Evolutionary conservation across 2,113 vertebrate genomes (phyloP), one percentile per base, ranked within the genome.

Genomic region (Melospiza georgiana): DNA sequence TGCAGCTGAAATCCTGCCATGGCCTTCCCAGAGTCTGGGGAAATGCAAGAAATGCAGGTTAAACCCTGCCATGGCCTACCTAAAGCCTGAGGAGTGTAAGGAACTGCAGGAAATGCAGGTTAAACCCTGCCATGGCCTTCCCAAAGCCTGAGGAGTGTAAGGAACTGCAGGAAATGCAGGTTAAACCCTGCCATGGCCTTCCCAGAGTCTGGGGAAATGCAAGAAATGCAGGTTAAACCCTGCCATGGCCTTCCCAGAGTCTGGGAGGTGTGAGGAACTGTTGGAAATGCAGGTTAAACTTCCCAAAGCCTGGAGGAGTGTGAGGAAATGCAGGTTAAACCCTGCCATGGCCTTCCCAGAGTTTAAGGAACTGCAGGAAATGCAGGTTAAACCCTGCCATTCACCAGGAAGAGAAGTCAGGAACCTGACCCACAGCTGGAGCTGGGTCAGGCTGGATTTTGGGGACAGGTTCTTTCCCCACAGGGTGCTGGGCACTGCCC

Each of bases 321-420:
- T n/a, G n/a, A n/a, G n/a, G 31, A 9, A 54, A 3, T 30, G 52
- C 72, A 54, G 52, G 11, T 13, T n/a, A 44, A 72, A 22, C 17
- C 22, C 68, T 22, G 41, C 62, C 6, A 4, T 0, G 7, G 4
- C 23, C 19, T 37, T 27, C 46, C 44, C 37, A 44, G 46, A 19
- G 7, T 24, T 30, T 27, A 3, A 2, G 10, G 7, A 23, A 4
- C 21, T 17, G 18, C 44, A 11, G 2, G 0, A 6, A 62, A 6
- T 4, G 27, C 67, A 44, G 52, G 14, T 13, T 37, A 44, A 72
- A 19, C 17, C 17, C 68, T 22, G 41, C 67, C 8, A 3, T 0
- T 12, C 59, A 11, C 21, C 31, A 7, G 54, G 35, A 68, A 7
- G 2, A 28, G 16, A 33, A 57, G 3, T 5, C 0, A 5, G 33